Base-by-base conservation (phyloP, 2,113 vertebrate species). In the Craseonycteris thonglongyai region DNA sequence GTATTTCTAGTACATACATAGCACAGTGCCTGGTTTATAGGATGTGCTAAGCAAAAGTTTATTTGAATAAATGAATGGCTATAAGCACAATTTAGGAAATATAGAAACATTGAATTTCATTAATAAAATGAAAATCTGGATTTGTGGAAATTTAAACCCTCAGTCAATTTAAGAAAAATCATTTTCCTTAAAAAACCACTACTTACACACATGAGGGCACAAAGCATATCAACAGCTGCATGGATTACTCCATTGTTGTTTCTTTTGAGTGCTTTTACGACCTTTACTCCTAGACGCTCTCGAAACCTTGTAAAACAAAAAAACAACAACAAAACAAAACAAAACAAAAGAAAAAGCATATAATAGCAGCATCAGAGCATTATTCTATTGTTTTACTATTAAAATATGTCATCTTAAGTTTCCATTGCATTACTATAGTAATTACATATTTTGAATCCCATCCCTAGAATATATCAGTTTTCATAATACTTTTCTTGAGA, bases 121-220 rank as follows among this genome's bases (percentile, higher is more conserved):
- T 71, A 28, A 45, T 68, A 91, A 30, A 91, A 90, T 86, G 68
- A 86, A 83, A 91, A 82, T 56, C 8, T 28, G 26, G 21, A 21
- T 61, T 45, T 82, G 51, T 54, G 30, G 58, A 94, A 89, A 91
- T 13, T 15, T 58, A 74, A 76, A 66, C 4, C 40, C 78, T 49
- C 30, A 69, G 38, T 65, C 35, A 71, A 45, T 28, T 54, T 82
- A 71, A 68, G 38, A 49, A 78, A 86, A 76, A 40, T 10, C 24
- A n/a, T 13, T 49, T 59, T 95, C 59, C 66, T 68, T 59, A 59
- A 63, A 86, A 47, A 49, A 82, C 3, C 9, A 21, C 22, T 24
- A 99, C 99, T 99, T 98, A 99, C 99, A 99, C 99, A 99, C 99
- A 99, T 99, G 35, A 99, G 99, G 54, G 99, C 99, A 98, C 99